phyloP scores from a whole-genome alignment of 2,797 vertebrate species.

The Cyprinella venusta region DNA sequence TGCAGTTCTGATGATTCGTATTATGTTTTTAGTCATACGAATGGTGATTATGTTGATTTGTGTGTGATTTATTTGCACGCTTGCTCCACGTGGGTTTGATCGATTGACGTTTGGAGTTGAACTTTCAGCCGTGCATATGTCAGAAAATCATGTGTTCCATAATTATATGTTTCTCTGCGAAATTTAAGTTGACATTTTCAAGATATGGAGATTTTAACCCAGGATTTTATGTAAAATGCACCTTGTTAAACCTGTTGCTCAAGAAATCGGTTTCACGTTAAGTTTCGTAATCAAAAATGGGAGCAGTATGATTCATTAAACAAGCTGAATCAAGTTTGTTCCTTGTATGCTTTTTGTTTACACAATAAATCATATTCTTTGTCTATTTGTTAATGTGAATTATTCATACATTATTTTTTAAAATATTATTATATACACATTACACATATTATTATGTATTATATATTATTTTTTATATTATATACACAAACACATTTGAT shows the following conservation, averaged over 20 bases:
- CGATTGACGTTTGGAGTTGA: not conserved
- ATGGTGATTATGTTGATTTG: not conserved
- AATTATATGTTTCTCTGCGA: no score
- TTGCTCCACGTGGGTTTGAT: not conserved
- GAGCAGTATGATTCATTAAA: not conserved
- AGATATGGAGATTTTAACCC: no score
- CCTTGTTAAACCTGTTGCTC: not conserved
- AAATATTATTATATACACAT: no score
- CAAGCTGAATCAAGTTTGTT: not conserved
- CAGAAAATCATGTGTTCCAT: not conserved
- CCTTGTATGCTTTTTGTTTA: not conserved
- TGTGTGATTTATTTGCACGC: not conserved
- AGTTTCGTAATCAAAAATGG: not conserved
- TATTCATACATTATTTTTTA: no score
- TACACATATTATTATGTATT: no score
- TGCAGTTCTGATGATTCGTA: not conserved
- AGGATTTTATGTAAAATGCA: not conserved
- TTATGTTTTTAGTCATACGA: not conserved
- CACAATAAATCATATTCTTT: not conserved
- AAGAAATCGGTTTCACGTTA: not conserved
- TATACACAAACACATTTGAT: no score
- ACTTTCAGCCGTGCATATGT: not conserved
- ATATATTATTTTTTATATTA: no score
- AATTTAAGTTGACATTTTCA: no score
- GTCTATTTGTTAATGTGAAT: not conserved